Evolutionary conservation across 1,140 invertebrate genomes (phyloP).

Genomic region (Nasonia vitripennis): DNA sequence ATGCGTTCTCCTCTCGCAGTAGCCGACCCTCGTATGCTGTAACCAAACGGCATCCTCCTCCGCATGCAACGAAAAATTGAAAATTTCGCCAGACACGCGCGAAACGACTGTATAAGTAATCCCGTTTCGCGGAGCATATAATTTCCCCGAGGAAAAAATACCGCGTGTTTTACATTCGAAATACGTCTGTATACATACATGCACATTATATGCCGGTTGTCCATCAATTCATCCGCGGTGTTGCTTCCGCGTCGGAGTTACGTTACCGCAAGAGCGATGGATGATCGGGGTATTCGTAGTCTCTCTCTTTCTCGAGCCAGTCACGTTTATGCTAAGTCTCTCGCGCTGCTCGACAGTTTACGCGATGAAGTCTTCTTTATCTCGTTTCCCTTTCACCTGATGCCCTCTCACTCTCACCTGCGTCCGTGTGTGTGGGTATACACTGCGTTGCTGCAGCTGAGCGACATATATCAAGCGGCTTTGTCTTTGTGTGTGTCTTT

Average conservation of each 20-base stretch:
- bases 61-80: not conserved
- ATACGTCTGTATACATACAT: no score
- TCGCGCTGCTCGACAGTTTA: slow-evolving; percentile 9
- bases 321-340: slow-evolving; percentile 34
- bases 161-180: not conserved
- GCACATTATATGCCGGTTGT: not conserved
- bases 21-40: no score
- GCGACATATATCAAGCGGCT: no score
- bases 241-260: slow-evolving; percentile 31
- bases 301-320: not conserved
- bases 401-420: not conserved
- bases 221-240: not conserved
- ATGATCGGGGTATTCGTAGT: not conserved
- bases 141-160: not conserved
- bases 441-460: no score
- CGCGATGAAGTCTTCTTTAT: slow-evolving; percentile 41
- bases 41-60: no score
- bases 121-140: not conserved
- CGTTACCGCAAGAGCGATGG: not conserved
- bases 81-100: not conserved
- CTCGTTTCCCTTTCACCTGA: slow-evolving; percentile 43
- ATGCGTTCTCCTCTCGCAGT: no score
- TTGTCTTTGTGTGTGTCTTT: no score
- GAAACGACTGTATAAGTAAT: slow-evolving; percentile 9
- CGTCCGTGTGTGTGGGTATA: no score